Conservation (phyloP, 2,888 invertebrate genomes). For the Bellardia bayeri region DNA sequence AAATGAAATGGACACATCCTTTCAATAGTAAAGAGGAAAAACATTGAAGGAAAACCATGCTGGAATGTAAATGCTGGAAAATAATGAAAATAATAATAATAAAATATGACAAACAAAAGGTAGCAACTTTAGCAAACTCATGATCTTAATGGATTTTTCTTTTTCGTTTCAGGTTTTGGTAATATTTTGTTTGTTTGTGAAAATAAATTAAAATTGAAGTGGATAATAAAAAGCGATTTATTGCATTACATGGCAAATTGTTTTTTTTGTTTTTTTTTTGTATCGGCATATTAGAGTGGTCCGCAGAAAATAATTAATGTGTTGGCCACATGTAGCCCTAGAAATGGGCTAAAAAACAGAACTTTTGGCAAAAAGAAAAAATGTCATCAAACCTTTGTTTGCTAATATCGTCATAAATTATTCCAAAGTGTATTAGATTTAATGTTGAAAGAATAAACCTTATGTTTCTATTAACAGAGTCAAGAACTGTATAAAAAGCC, state of each 20-base stretch:
- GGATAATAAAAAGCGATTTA: neutral
- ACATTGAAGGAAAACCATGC: neutral
- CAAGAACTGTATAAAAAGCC: no score
- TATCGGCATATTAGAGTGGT: no score
- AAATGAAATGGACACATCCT: constrained; percentile 23
- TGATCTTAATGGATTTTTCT: constrained; percentile 5
- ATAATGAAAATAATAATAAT: neutral
- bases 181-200: no score
- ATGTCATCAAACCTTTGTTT: no score
- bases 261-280: neutral
- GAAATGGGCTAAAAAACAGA: no score
- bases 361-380: no score
- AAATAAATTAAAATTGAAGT: neutral
- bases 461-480: no score
- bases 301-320: no score
- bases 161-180: neutral
- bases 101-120: neutral
- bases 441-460: no score
- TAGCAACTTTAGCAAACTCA: constrained; percentile 1
- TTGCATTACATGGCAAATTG: neutral
- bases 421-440: no score
- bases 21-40: neutral
- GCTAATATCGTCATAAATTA: no score
- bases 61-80: constrained; percentile 14
- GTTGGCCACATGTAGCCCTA: no score